Percentiles rank a stretch among this genome's conserved stretches.
Evolutionary conservation across 2,113 vertebrate species (phyloP).

Genomic region (Oxyura jamaicensis): DNA sequence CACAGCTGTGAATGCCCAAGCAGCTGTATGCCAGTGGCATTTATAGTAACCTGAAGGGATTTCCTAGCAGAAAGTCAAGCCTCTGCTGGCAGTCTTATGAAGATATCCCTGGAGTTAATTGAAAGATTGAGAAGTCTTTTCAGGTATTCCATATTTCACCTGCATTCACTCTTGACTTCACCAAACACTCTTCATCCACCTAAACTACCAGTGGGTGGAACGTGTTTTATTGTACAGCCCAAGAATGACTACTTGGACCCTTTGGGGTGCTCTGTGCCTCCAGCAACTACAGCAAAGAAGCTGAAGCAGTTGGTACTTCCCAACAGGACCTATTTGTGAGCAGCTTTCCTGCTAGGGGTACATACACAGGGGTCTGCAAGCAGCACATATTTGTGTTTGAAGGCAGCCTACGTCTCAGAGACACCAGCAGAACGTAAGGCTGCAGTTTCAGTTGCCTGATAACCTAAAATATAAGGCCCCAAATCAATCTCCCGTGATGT

Average conservation of each 20-base stretch:
- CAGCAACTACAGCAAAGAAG: not conserved
- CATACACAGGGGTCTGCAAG: not conserved
- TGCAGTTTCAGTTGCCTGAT: accelerated
- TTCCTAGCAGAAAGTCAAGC: not conserved
- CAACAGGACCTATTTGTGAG: not conserved
- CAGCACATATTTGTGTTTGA: not conserved
- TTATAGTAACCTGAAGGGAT: not conserved
- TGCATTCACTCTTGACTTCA: not conserved
- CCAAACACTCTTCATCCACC: not conserved
- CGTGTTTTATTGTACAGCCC: not conserved
- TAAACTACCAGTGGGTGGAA: not conserved
- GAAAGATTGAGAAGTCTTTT: not conserved
- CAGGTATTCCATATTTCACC: not conserved
- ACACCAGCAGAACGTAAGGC: not conserved
- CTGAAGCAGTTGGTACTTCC: not conserved
- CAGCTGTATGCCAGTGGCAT: not conserved
- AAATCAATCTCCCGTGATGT: not conserved
- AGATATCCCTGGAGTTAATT: not conserved
- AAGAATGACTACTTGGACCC: not conserved
- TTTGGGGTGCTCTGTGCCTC: not conserved
- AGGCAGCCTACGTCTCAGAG: not conserved
- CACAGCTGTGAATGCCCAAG: not conserved
- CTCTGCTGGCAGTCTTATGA: not conserved
- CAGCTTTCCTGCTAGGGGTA: not conserved
- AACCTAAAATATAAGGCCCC: not conserved